Conservation (phyloP, 2,113 vertebrate genomes). For the Cyprinus carpio region DNA sequence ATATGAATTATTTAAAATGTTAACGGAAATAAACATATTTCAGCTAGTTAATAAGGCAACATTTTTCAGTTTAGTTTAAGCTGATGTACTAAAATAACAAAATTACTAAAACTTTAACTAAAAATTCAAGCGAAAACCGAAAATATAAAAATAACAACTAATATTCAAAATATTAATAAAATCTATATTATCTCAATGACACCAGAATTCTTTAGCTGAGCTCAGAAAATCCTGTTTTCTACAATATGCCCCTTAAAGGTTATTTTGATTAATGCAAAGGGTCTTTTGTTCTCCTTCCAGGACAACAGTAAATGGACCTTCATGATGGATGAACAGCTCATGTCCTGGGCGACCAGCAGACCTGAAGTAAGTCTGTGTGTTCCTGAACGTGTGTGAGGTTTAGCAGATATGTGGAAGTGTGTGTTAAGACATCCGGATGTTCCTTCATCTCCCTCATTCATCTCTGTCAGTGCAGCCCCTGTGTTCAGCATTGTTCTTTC, state of each 20-base stretch:
- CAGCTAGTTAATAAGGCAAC: no score
- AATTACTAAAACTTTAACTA: background rate
- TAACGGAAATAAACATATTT: no score
- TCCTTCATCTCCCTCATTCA: constrained; percentile 30
- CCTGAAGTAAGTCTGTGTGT: constrained; percentile 73
- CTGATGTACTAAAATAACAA: background rate
- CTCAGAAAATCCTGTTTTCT: background rate
- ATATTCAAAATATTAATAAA: no score
- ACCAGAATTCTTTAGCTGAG: background rate
- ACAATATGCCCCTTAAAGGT: background rate
- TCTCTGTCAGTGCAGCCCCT: constrained; percentile 42
- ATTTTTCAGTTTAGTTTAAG: no score
- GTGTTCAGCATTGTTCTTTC: constrained; percentile 11
- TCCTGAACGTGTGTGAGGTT: constrained; percentile 14
- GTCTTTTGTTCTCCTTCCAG: constrained; percentile 59
- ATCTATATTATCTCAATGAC: background rate
- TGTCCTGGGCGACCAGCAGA: constrained; percentile 79
- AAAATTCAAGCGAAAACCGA: no score
- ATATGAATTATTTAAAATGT: no score
- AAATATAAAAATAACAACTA: background rate
- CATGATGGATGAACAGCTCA: constrained; percentile 82
- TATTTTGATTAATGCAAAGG: background rate
- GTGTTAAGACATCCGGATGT: background rate
- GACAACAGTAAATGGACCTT: constrained; percentile 83
- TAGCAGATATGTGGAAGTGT: background rate